These are phyloP conservation scores for Piezodorus guildinii DNA, from an alignment of 1,140 invertebrate genomes.

Conservation along the genomic window DNA sequence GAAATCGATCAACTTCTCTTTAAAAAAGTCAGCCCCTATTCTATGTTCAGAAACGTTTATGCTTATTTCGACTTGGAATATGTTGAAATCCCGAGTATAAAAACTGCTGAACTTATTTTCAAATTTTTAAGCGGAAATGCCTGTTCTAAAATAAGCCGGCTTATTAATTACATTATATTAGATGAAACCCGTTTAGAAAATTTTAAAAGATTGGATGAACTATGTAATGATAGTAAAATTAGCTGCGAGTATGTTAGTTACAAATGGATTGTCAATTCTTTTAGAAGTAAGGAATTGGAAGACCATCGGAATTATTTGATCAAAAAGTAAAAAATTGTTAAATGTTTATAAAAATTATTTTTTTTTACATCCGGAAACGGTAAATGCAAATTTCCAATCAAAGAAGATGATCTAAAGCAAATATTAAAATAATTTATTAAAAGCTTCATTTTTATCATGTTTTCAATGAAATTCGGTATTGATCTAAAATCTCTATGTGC, in stretches of 20 bases:
- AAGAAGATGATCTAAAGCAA: too few relatives aligned
- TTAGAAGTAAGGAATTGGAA: too few relatives aligned
- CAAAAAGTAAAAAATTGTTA: too few relatives aligned
- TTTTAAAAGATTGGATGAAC: neutral
- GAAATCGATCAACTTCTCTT: conserved; percentile 1
- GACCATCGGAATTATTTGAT: too few relatives aligned
- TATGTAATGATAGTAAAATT: neutral
- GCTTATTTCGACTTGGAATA: neutral
- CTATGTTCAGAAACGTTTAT: neutral
- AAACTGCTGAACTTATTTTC: neutral
- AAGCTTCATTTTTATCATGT: too few relatives aligned
- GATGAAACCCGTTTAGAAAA: neutral
- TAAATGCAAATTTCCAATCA: too few relatives aligned
- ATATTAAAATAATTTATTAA: too few relatives aligned
- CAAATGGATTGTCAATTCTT: neutral
- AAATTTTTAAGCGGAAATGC: conserved; percentile 1
- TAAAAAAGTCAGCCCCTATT: neutral
- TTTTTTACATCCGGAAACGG: too few relatives aligned
- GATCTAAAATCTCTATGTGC: too few relatives aligned
- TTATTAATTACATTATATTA: conserved; percentile 7
- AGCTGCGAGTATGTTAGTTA: neutral
- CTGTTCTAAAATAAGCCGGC: neutral
- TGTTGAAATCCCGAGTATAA: neutral
- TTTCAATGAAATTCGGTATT: too few relatives aligned
- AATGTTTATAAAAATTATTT: too few relatives aligned